Conservation (phyloP, 2,888 invertebrate genomes). For the Rapana venosa region DNA sequence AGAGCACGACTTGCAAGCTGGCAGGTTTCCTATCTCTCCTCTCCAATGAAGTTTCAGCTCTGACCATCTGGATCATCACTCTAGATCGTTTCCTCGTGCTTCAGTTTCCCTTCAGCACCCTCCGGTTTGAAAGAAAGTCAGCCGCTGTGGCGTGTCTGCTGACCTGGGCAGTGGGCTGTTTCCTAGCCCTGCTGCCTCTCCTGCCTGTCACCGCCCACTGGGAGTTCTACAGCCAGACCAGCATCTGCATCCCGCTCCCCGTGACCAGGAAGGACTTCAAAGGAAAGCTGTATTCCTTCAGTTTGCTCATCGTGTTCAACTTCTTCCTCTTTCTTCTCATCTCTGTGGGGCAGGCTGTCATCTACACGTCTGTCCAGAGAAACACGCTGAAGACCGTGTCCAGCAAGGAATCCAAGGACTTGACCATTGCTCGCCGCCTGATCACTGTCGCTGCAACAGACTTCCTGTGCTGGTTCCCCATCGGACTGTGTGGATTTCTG, state of each 20-base stretch:
- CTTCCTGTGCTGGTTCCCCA: slow-evolving; percentile 19
- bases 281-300: background rate
- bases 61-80: slow-evolving; percentile 23
- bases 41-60: background rate
- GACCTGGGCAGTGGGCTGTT: background rate
- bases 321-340: background rate
- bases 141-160: background rate
- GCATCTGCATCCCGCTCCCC: background rate
- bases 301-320: background rate
- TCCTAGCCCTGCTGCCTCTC: background rate
- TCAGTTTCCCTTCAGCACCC: background rate
- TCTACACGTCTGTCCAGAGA: background rate
- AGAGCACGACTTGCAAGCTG: background rate
- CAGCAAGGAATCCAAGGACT: background rate
- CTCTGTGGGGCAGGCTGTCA: background rate
- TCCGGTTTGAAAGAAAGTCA: background rate
- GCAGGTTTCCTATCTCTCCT: background rate
- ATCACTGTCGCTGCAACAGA: background rate
- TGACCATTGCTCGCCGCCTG: background rate
- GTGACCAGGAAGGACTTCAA: background rate
- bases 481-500: background rate
- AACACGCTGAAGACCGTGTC: background rate
- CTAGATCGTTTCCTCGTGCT: slow-evolving; percentile 8
- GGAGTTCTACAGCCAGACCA: slow-evolving; percentile 6
- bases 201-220: background rate